phyloP scores from a whole-genome alignment of 37 sponge, comb jelly and placozoan genomes.

The Mnemiopsis leidyi region DNA sequence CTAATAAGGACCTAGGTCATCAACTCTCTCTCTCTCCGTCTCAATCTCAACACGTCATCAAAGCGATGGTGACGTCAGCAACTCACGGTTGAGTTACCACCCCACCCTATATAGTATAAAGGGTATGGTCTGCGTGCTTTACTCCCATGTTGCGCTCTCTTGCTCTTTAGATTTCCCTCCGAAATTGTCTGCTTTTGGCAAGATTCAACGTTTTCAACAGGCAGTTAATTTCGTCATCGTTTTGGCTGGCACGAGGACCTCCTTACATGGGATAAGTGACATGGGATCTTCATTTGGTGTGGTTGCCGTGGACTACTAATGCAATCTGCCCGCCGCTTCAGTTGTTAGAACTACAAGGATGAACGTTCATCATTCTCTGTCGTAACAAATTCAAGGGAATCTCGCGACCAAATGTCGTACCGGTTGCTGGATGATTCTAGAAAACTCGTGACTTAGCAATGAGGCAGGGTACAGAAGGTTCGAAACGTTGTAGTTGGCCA shows the following conservation, averaged over 20 bases:
- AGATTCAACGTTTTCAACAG: background rate
- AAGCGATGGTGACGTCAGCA: background rate
- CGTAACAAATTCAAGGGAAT: background rate
- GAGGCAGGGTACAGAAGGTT: background rate
- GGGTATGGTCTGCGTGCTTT: background rate
- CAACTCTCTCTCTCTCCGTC: background rate
- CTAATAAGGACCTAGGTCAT: background rate
- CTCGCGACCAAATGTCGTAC: background rate
- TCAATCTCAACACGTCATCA: background rate
- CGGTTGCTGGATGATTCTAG: background rate
- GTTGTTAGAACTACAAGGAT: too few species aligned
- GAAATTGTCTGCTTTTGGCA: background rate
- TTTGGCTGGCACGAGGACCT: background rate
- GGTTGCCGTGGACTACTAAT: background rate
- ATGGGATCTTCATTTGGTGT: background rate
- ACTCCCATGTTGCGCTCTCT: background rate
- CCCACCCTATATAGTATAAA: background rate
- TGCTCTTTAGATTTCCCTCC: too few species aligned
- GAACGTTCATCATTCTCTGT: background rate
- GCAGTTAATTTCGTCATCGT: background rate
- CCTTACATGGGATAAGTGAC: background rate
- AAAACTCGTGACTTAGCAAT: background rate
- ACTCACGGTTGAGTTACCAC: background rate
- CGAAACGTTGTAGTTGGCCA: background rate
- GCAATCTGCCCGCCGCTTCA: background rate